phyloP scores from a whole-genome alignment of 1,140 invertebrate genomes.

The Lasioglossum albipes region DNA sequence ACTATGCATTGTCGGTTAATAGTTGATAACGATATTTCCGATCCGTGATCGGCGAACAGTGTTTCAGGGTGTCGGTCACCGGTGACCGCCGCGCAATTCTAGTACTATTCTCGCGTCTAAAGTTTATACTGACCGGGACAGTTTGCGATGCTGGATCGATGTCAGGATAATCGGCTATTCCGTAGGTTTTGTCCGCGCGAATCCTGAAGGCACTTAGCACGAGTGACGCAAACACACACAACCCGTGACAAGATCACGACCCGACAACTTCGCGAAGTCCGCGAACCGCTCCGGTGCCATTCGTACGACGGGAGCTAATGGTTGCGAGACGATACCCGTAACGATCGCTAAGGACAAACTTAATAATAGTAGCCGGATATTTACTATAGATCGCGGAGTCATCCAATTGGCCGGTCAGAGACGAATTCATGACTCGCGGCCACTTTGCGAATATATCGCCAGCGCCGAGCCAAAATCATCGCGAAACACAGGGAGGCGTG shows the following conservation, averaged over 20 bases:
- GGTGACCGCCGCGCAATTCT: too few species aligned
- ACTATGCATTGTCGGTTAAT: too few species aligned
- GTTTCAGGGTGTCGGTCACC: too few species aligned
- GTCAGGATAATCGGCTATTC: neutral
- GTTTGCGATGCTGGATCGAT: neutral
- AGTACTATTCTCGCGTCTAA: too few species aligned
- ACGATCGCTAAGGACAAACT: constrained; percentile 68
- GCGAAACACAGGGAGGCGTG: neutral
- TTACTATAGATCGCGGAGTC: constrained; percentile 35
- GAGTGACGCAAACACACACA: constrained; percentile 14
- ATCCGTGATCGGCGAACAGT: too few species aligned
- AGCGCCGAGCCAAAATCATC: constrained; percentile 28
- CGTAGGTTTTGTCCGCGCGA: neutral
- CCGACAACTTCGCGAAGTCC: constrained; percentile 27
- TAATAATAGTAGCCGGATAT: constrained; percentile 67
- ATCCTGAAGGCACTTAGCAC: constrained; percentile 25
- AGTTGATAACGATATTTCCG: too few species aligned
- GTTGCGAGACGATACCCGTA: constrained; percentile 48
- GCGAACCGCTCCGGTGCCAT: constrained; percentile 31
- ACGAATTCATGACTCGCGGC: constrained; percentile 49
- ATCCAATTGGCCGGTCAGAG: constrained; percentile 35
- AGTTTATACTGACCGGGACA: neutral
- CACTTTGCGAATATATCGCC: constrained; percentile 40
- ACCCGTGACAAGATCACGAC: constrained; percentile 9
- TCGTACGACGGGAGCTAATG: constrained; percentile 45